Percentiles rank a stretch among this genome's conserved stretches.
Evolutionary conservation across 2,113 vertebrate species (phyloP).

Genomic region (Caretta caretta): DNA sequence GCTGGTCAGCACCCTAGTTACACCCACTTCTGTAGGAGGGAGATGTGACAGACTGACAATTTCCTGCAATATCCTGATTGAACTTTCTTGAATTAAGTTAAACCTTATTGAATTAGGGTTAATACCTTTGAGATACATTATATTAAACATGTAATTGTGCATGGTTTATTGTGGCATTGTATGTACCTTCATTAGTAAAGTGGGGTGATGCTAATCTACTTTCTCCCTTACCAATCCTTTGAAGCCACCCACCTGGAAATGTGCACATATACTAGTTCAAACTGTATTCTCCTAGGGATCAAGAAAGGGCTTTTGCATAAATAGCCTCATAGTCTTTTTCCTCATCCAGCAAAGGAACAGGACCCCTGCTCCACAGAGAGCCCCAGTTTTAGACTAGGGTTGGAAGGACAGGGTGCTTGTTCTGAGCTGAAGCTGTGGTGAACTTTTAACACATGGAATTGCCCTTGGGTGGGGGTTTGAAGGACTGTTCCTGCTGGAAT

Average conservation of each 20-base stretch:
- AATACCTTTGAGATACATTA: not conserved
- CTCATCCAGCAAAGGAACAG: too few relatives aligned
- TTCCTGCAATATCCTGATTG: not conserved
- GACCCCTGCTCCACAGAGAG: not conserved
- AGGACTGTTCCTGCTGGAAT: not conserved
- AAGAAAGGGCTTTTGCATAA: not conserved
- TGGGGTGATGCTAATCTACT: not conserved
- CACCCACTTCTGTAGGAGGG: too few relatives aligned
- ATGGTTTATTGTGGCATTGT: not conserved
- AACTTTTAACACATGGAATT: not conserved
- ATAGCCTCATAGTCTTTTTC: not conserved
- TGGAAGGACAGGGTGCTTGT: not conserved
- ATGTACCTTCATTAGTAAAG: not conserved
- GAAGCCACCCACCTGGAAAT: not conserved
- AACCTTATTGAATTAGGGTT: not conserved
- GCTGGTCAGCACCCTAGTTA: too few relatives aligned
- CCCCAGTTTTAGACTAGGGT: not conserved
- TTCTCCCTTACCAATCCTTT: not conserved
- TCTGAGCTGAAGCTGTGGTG: not conserved
- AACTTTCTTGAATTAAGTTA: not conserved
- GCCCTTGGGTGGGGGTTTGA: not conserved
- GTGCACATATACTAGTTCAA: not conserved
- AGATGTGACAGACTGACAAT: not conserved
- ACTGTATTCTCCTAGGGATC: not conserved
- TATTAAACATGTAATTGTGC: not conserved